Conservation (phyloP, 2,888 invertebrate genomes). For the Diarsia mendica region DNA sequence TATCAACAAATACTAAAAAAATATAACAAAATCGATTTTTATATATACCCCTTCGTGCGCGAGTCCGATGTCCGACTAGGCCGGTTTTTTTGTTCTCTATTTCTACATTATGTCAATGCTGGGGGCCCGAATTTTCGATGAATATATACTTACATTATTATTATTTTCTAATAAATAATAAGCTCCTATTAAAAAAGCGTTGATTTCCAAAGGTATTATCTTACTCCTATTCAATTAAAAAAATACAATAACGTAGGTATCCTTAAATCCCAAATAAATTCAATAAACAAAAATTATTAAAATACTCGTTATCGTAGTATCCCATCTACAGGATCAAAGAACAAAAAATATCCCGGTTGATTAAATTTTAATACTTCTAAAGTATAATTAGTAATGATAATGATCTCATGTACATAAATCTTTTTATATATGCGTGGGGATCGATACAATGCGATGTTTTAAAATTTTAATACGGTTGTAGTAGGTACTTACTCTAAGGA, state of each 20-base stretch:
- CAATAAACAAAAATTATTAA: conserved; percentile 70
- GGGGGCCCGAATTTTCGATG: not conserved
- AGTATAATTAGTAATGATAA: conserved; percentile 78
- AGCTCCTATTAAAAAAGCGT: not conserved
- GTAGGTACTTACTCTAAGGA: conserved; percentile 44
- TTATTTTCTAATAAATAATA: not conserved
- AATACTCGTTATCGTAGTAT: conserved; percentile 70
- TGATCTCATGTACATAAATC: conserved; percentile 71
- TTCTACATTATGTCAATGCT: too few species aligned
- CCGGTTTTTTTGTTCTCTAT: too few species aligned
- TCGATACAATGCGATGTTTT: conserved; percentile 56
- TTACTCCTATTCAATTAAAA: conserved; percentile 19
- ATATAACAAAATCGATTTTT: too few species aligned
- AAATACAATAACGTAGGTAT: conserved; percentile 45
- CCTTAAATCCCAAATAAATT: conserved; percentile 56
- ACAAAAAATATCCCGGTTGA: conserved; percentile 72
- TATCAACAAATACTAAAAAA: too few species aligned
- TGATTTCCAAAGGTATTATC: not conserved
- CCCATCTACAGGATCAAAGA: conserved; percentile 73
- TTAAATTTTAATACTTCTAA: conserved; percentile 80
- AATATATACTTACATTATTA: not conserved
- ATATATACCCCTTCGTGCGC: too few species aligned
- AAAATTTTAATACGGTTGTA: conserved; percentile 48
- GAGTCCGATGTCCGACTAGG: too few species aligned
- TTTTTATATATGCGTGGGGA: conserved; percentile 64